These are phyloP conservation scores for Rambutsinella grinnellia DNA, from an alignment of 2,888 invertebrate genomes.

Conservation along the genomic window DNA sequence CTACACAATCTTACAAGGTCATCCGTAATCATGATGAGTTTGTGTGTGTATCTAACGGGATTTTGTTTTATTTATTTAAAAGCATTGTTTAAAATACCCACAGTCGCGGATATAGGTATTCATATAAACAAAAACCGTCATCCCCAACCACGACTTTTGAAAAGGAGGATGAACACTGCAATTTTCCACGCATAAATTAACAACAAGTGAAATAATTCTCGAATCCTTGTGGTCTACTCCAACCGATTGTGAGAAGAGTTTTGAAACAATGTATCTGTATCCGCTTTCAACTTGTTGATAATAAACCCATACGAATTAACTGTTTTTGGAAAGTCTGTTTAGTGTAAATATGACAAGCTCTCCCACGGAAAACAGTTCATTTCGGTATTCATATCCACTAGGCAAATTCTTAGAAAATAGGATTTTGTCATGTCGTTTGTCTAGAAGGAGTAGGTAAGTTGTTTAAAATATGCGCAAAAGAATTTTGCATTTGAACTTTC, in stretches of 20 bases:
- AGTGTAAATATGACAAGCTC: too few relatives aligned
- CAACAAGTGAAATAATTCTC: slow-evolving; percentile 7
- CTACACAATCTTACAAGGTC: slow-evolving; percentile 40
- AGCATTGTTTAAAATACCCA: background rate
- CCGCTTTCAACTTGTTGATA: slow-evolving; percentile 1
- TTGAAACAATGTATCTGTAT: background rate
- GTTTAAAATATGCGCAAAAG: too few relatives aligned
- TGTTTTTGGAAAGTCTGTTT: slow-evolving; percentile 18
- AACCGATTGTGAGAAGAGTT: too few relatives aligned
- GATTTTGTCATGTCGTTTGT: too few relatives aligned
- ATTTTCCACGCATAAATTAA: slow-evolving; percentile 44
- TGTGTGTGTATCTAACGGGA: slow-evolving; percentile 32
- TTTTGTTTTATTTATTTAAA: slow-evolving; percentile 10
- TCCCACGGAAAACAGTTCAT: too few relatives aligned
- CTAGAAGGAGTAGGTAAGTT: too few relatives aligned
- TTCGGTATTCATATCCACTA: slow-evolving; percentile 4
- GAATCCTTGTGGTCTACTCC: slow-evolving; percentile 24
- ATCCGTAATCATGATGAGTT: slow-evolving; percentile 33
- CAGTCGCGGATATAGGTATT: background rate
- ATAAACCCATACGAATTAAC: slow-evolving; percentile 7
- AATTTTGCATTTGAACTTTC: too few relatives aligned
- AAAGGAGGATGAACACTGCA: slow-evolving; percentile 7
- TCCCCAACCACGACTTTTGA: slow-evolving; percentile 31
- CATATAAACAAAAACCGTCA: slow-evolving; percentile 7
- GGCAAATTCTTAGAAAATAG: background rate